Percentiles rank a stretch among this genome's conserved stretches.
Evolutionary conservation across 2,888 invertebrate species (phyloP).

Genomic region (Nymphalis urticae): DNA sequence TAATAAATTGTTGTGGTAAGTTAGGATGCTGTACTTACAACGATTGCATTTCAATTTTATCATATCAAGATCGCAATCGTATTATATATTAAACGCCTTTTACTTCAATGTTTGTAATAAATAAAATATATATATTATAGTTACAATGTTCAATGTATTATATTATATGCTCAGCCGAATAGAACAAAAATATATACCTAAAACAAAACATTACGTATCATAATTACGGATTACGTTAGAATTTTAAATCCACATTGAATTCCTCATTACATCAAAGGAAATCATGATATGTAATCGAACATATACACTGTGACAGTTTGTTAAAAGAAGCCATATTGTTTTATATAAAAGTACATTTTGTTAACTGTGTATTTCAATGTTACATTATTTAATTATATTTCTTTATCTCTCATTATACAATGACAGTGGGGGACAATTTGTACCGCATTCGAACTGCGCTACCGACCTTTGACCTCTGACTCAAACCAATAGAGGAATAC

Average conservation of each 20-base stretch:
- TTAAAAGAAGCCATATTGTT: not conserved
- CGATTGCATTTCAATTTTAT: conserved; percentile 18
- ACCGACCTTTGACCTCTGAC: conserved; percentile 32
- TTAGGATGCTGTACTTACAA: conserved; percentile 19
- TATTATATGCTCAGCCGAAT: too few species aligned
- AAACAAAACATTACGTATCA: not conserved
- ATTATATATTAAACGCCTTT: not conserved
- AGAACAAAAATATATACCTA: not conserved
- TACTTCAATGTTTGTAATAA: too few species aligned
- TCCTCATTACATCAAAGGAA: too few species aligned
- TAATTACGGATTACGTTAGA: too few species aligned
- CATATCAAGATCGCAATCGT: conserved; percentile 6
- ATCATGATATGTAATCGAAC: too few species aligned
- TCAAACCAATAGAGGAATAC: conserved; percentile 25
- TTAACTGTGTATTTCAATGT: not conserved
- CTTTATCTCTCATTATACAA: conserved; percentile 1
- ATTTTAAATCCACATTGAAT: too few species aligned
- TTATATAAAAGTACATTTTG: not conserved
- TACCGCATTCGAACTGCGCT: not conserved
- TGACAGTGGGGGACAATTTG: not conserved
- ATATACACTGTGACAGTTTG: not conserved
- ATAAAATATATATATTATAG: too few species aligned
- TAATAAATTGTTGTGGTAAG: conserved; percentile 18
- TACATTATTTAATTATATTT: conserved; percentile 6
- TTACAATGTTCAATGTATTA: too few species aligned